Evolutionary conservation across 2,113 vertebrate species (phyloP).

Genomic region (Gavialis gangeticus): DNA sequence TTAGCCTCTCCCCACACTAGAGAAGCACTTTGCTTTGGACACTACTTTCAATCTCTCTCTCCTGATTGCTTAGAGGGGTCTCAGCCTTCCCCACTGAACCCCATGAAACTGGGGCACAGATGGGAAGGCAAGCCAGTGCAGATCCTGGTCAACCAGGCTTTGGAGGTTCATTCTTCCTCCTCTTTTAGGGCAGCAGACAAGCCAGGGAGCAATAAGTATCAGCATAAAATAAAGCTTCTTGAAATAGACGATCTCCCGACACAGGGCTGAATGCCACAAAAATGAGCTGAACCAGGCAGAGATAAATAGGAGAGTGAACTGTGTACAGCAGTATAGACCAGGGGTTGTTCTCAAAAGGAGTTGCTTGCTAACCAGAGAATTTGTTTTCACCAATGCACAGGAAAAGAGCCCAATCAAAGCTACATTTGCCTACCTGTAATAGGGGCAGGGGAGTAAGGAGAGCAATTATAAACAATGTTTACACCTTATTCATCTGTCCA

Average conservation of each 20-base stretch:
- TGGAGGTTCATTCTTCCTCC: neutral
- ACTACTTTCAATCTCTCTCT: no score
- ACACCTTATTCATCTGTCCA: neutral
- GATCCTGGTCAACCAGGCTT: neutral
- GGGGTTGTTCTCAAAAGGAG: neutral
- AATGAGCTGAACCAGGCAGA: neutral
- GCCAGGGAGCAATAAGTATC: neutral
- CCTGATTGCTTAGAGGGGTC: no score
- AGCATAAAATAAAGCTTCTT: neutral
- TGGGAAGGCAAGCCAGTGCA: neutral
- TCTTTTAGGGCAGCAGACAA: neutral
- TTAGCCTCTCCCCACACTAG: no score
- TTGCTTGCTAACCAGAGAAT: neutral
- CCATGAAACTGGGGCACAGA: neutral
- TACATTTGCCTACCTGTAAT: no score
- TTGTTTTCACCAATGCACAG: neutral
- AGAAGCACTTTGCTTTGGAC: no score
- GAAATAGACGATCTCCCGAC: neutral
- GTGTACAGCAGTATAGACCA: neutral
- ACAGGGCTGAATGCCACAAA: neutral
- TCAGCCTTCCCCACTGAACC: no score
- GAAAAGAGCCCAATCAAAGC: neutral
- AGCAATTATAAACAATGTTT: neutral
- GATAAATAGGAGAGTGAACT: neutral
- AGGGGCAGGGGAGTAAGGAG: neutral